Evolutionary conservation across 1,140 invertebrate species (phyloP).

Genomic region (Maniola jurtina): DNA sequence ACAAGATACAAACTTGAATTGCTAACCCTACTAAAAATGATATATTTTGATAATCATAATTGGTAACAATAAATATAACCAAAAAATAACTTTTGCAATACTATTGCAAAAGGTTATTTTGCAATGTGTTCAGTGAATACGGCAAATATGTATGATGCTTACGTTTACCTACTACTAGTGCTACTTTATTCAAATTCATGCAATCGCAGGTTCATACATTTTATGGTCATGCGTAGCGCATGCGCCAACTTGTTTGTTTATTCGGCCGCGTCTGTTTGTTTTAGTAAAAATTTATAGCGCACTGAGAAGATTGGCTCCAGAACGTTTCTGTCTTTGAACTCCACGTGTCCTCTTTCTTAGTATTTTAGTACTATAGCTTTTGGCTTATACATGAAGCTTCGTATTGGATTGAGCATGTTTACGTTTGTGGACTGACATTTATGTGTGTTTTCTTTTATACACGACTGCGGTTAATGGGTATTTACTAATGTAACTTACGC

Average conservation of each 20-base stretch:
- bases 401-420: not conserved
- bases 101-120: too few species aligned
- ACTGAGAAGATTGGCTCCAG: constrained; percentile 43
- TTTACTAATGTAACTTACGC: not conserved
- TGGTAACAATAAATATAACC: too few species aligned
- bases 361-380: constrained; percentile 27
- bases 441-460: not conserved
- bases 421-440: not conserved
- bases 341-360: constrained; percentile 31
- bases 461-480: not conserved
- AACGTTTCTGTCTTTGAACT: constrained; percentile 43
- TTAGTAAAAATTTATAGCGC: constrained; percentile 66
- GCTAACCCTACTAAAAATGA: too few species aligned
- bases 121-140: not conserved
- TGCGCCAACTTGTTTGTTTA: constrained; percentile 54
- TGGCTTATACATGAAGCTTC: not conserved
- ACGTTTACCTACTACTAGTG: not conserved
- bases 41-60: too few species aligned
- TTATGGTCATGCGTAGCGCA: constrained; percentile 28
- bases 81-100: too few species aligned
- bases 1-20: too few species aligned
- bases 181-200: constrained; percentile 7
- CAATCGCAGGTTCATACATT: constrained; percentile 15
- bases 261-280: constrained; percentile 55
- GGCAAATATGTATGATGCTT: not conserved